Conservation (phyloP, 2,113 vertebrate genomes). For the Ptilonorhynchus violaceus region DNA sequence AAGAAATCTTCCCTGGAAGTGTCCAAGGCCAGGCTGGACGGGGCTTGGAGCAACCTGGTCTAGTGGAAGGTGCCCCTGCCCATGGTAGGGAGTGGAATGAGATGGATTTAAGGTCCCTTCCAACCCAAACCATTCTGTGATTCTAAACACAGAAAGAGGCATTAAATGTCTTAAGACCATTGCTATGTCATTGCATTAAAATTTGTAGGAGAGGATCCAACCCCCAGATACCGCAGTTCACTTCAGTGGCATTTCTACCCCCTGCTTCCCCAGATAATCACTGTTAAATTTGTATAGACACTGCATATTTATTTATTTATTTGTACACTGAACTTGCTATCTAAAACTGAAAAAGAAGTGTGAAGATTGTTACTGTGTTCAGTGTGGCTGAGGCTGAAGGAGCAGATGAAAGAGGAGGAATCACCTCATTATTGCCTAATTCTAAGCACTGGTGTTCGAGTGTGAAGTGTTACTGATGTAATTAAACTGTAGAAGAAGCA, state of each 20-base stretch:
- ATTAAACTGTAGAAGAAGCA: background rate
- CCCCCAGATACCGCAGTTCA: accelerated
- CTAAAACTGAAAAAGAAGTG: background rate
- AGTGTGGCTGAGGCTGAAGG: background rate
- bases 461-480: background rate
- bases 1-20: background rate
- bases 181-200: background rate
- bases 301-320: background rate
- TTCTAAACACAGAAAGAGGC: background rate
- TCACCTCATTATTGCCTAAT: background rate
- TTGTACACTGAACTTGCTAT: background rate
- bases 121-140: background rate
- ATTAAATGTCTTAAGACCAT: background rate
- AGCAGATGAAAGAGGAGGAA: background rate
- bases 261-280: background rate
- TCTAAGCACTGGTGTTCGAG: background rate
- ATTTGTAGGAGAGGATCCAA: background rate
- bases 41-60: background rate
- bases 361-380: background rate
- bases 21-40: background rate
- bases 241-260: background rate
- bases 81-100: background rate
- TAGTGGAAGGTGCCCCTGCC: background rate
- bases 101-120: background rate
- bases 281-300: background rate